Evolutionary conservation across 2,797 vertebrate genomes (phyloP), one percentile per base, ranked within the genome.

Genomic region (Pantherophis alleghaniensis): DNA sequence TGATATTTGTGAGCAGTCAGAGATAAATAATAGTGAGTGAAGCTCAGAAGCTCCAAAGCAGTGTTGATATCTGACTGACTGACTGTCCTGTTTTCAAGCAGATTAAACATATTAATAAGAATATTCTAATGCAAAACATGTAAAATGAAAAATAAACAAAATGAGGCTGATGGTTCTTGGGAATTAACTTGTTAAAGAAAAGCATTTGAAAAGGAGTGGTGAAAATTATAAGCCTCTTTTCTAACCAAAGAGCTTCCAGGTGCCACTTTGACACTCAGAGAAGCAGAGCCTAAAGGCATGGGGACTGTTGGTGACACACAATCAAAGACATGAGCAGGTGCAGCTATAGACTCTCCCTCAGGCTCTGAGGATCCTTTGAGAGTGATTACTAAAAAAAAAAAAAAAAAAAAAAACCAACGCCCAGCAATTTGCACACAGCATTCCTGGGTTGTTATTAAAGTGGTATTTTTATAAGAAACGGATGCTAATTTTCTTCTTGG

Each of bases 301-400:
- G 90, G 91, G 94, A 92, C 88, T 95, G 92, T 61, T 94, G 91
- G 88, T 93, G 93, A 63, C 86, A 93, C 22, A 94, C 74, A 95
- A 94, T 96, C 88, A 97, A 97, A 96, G 61, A 96, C 20, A 92
- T 42, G 92, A 95, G 86, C 86, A 95, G 92, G 91, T 94, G 88
- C 53, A 93, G 61, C 63, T 93, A 66, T 91, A 37, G 87, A 95
- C 93, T 95, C 42, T 66, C 55, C 93, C 95, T 96, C 91, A 95
- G 93, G 91, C 92, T 93, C 66, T 37, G 66, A 90, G 7, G 37
- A 37, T 86, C 53, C 56, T 92, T 88, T 94, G 57, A 96, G 13
- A 22, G 61, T 24, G 37, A 89, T 0, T 59, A 32, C 94, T 32
- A 94, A 61, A 32, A 14, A 18, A n/a, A 37, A 16, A 14, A 32